phyloP scores from a whole-genome alignment of 2,888 invertebrate genomes.

The Aspidapion aeneum region DNA sequence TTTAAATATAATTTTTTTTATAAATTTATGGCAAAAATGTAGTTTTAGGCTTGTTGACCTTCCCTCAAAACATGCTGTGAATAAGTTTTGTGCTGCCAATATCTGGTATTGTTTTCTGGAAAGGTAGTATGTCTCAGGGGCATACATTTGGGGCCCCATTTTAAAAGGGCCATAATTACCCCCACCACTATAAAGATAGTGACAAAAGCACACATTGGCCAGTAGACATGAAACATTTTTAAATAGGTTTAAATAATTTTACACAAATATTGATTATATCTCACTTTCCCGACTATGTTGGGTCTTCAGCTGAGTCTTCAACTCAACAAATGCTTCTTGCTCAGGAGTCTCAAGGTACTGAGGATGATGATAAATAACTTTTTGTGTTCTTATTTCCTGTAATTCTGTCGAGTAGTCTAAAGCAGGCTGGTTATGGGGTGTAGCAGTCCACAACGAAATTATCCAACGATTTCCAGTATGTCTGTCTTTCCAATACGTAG shows the following conservation, averaged over 20 bases:
- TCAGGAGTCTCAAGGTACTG: conserved; percentile 45
- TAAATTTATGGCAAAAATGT: no score
- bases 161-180: conserved; percentile 71
- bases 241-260: no score
- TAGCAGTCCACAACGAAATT: conserved; percentile 78
- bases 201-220: conserved; percentile 72
- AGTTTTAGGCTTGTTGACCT: not conserved
- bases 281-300: conserved; percentile 67
- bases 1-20: no score
- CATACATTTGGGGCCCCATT: conserved; percentile 71
- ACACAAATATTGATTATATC: conserved; percentile 56
- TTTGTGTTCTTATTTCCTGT: conserved; percentile 49
- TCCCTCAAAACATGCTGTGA: conserved; percentile 47
- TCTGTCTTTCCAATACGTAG: conserved; percentile 77
- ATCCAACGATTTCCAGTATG: conserved; percentile 85
- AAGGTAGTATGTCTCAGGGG: conserved; percentile 65
- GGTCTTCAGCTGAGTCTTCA: conserved; percentile 36
- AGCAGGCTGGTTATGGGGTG: conserved; percentile 79
- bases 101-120: conserved; percentile 53
- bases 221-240: conserved; percentile 62
- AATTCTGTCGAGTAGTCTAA: conserved; percentile 71
- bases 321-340: conserved; percentile 22
- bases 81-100: conserved; percentile 66
- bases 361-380: conserved; percentile 44
- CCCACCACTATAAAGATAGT: conserved; percentile 67